Percentiles rank a stretch among this genome's conserved stretches.
phyloP scores from a whole-genome alignment of 2,113 vertebrate species.

The Sakesphorus luctuosus region DNA sequence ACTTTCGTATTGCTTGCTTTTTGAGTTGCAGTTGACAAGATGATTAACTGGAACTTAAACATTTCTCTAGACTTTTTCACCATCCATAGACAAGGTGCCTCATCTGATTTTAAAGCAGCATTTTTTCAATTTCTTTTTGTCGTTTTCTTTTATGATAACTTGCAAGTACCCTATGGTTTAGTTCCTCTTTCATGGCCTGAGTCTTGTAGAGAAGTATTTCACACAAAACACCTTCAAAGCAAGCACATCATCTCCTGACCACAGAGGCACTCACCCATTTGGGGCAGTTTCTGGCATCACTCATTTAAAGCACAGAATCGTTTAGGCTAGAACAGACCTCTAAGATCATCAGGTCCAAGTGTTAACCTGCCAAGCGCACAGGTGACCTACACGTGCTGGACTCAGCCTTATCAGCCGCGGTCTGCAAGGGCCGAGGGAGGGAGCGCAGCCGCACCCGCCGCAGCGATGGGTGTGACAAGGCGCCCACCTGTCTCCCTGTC shows the following conservation, averaged over 20 bases:
- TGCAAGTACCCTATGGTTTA: neutral
- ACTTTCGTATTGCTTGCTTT: neutral
- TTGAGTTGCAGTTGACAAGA: neutral
- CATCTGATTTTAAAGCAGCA: neutral
- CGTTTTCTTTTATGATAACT: neutral
- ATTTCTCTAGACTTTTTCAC: neutral
- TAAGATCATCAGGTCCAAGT: neutral
- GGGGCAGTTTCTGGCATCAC: neutral
- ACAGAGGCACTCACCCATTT: neutral
- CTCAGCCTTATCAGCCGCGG: too few species aligned
- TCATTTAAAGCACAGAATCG: neutral
- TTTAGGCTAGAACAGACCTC: neutral
- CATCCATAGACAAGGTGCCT: neutral
- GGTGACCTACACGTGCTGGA: accelerated
- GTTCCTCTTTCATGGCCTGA: neutral
- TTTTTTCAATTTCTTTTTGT: neutral
- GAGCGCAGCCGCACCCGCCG: neutral
- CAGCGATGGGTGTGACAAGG: accelerated
- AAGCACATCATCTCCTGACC: neutral
- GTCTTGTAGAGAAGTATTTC: neutral
- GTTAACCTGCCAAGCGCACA: neutral
- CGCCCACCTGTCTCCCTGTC: neutral
- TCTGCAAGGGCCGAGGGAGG: neutral
- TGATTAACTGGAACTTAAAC: neutral
- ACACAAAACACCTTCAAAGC: neutral